These are phyloP conservation scores for Ornithoptera priamus DNA, from an alignment of 2,888 invertebrate species.

Conservation along the genomic window DNA sequence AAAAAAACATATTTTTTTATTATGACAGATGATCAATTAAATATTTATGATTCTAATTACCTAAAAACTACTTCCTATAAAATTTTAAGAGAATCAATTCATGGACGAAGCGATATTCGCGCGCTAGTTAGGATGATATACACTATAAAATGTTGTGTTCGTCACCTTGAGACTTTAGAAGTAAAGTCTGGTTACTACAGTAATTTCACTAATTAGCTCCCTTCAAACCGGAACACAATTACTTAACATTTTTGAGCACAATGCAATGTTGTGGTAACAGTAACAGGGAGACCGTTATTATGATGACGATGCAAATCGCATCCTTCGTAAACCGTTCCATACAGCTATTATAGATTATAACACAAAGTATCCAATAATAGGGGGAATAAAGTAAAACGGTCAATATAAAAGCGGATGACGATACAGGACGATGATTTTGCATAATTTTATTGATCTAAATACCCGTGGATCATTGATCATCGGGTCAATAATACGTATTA, in stretches of 20 bases:
- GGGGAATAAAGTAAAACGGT: constrained; percentile 59
- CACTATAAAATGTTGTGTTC: no score
- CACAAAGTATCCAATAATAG: constrained; percentile 35
- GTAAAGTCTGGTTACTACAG: no score
- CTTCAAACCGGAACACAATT: neutral
- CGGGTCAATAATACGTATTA: constrained; percentile 68
- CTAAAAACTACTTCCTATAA: no score
- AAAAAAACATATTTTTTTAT: no score
- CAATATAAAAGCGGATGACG: constrained; percentile 54
- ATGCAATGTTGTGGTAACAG: constrained; percentile 12
- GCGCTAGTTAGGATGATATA: no score
- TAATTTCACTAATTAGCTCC: no score
- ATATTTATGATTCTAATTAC: no score
- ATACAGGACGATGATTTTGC: constrained; percentile 70
- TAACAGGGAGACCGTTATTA: constrained; percentile 15
- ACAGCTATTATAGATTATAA: constrained; percentile 14
- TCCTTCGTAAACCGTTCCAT: neutral
- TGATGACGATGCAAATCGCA: constrained; percentile 22
- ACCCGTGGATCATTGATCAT: constrained; percentile 76
- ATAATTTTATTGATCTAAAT: constrained; percentile 78
- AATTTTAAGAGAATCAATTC: no score
- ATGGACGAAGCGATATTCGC: no score
- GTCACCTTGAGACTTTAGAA: no score
- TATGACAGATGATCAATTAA: no score
- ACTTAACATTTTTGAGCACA: neutral